Conservation (phyloP, 1,140 invertebrate genomes). For the Diabrotica virgifera region DNA sequence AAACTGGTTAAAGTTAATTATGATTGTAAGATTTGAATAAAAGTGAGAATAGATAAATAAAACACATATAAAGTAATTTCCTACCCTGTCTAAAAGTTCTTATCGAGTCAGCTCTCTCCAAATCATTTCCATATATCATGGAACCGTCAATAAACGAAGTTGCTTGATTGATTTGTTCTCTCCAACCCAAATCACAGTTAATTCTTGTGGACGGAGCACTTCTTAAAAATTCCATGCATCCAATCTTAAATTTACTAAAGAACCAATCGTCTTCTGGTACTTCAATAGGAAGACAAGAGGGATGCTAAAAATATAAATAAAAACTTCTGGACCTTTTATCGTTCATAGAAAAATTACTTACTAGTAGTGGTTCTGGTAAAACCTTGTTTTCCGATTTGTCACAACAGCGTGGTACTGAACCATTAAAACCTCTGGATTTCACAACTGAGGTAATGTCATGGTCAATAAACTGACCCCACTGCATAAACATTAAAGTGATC, state of each 20-base stretch:
- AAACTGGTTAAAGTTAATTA: background rate
- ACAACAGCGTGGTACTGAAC: conserved; percentile 77
- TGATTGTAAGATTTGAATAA: too few relatives aligned
- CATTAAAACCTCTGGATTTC: conserved; percentile 71
- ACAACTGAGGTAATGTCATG: conserved; percentile 74
- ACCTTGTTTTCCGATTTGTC: conserved; percentile 59
- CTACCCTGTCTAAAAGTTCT: conserved; percentile 68
- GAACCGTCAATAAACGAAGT: conserved; percentile 91
- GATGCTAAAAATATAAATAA: conserved; percentile 58
- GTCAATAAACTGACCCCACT: conserved; percentile 83
- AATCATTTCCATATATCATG: conserved; percentile 85
- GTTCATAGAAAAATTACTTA: conserved; percentile 41
- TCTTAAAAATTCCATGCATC: conserved; percentile 73
- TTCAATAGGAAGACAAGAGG: conserved; percentile 77
- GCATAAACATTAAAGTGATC: conserved; percentile 78
- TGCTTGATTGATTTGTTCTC: conserved; percentile 76
- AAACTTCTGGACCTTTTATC: background rate
- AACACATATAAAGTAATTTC: background rate
- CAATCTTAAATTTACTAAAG: conserved; percentile 63
- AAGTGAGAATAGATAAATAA: too few relatives aligned
- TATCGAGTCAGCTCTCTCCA: conserved; percentile 69
- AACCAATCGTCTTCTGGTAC: conserved; percentile 72
- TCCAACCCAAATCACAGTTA: conserved; percentile 66
- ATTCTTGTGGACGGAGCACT: conserved; percentile 68
- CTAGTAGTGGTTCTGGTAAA: conserved; percentile 60